Percentiles rank a stretch among this genome's conserved stretches.
Conservation (phyloP, 2,113 vertebrate species). For the Protobothrops flavoviridis region DNA sequence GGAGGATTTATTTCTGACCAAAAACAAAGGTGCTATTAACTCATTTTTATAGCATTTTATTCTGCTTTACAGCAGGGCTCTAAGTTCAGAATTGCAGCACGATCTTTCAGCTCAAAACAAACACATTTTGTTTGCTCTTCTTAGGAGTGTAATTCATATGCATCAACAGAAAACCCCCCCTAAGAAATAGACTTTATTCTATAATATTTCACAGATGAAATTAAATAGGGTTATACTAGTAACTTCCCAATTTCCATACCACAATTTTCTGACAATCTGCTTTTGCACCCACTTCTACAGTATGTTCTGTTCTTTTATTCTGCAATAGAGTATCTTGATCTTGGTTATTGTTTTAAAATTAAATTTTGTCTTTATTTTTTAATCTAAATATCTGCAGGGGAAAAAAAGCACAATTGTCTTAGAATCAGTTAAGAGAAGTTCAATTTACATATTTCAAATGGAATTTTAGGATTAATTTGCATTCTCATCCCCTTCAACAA, state of each 20-base stretch:
- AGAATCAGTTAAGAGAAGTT: not conserved
- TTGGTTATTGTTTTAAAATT: not conserved
- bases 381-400: not conserved
- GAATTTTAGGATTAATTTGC: not conserved
- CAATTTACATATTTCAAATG: not conserved
- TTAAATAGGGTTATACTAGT: not conserved
- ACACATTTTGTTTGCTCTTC: not conserved
- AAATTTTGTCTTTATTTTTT: not conserved
- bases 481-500: not conserved
- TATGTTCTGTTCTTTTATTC: not conserved
- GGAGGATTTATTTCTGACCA: not conserved
- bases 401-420: not conserved
- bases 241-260: not conserved
- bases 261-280: not conserved
- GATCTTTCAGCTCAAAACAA: not conserved
- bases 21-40: not conserved
- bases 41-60: not conserved
- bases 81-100: not conserved
- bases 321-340: not conserved
- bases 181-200: not conserved
- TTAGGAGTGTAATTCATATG: not conserved
- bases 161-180: not conserved
- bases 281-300: not conserved
- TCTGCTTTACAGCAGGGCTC: not conserved
- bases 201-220: not conserved